Conservation (phyloP, 2,888 invertebrate species). For the Chymomyza procnemis region DNA sequence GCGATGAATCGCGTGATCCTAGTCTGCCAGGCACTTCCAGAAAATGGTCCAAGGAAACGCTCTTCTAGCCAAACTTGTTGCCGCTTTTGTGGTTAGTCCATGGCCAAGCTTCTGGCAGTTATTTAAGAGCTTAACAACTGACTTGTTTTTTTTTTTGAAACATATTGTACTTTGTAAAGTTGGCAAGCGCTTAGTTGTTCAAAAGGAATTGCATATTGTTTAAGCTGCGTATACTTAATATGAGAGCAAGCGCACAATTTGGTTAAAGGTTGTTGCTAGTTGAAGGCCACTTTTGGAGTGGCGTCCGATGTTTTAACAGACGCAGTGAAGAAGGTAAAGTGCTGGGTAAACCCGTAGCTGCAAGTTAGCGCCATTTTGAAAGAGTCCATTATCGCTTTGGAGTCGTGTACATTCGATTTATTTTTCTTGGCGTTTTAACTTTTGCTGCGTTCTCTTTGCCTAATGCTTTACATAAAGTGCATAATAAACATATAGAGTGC, state of each 20-base stretch:
- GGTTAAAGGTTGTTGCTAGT: background rate
- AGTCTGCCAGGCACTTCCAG: slow-evolving; percentile 77
- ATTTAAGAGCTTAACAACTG: slow-evolving; percentile 63
- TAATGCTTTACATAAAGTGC: slow-evolving; percentile 1
- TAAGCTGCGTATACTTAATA: background rate
- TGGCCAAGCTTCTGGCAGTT: slow-evolving; percentile 30
- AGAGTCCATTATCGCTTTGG: too few relatives aligned
- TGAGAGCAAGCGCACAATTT: slow-evolving; percentile 9
- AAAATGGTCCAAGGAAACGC: slow-evolving; percentile 87
- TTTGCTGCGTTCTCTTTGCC: too few relatives aligned
- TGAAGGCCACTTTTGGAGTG: background rate
- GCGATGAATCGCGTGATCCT: slow-evolving; percentile 74
- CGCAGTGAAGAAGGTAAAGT: slow-evolving; percentile 25
- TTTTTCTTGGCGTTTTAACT: too few relatives aligned
- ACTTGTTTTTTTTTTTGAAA: slow-evolving; percentile 35
- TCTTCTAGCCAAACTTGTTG: slow-evolving; percentile 82
- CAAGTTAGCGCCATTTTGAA: too few relatives aligned
- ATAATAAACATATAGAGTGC: background rate
- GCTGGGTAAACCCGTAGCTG: too few relatives aligned
- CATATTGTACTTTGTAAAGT: background rate
- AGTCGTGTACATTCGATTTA: too few relatives aligned
- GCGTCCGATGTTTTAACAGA: slow-evolving; percentile 6
- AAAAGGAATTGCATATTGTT: background rate
- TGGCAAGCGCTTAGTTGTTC: background rate
- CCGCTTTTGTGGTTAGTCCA: slow-evolving; percentile 41